Evolutionary conservation across 2,888 invertebrate genomes (phyloP), one percentile per base, ranked within the genome.

Genomic region (Chloromyia formosa): DNA sequence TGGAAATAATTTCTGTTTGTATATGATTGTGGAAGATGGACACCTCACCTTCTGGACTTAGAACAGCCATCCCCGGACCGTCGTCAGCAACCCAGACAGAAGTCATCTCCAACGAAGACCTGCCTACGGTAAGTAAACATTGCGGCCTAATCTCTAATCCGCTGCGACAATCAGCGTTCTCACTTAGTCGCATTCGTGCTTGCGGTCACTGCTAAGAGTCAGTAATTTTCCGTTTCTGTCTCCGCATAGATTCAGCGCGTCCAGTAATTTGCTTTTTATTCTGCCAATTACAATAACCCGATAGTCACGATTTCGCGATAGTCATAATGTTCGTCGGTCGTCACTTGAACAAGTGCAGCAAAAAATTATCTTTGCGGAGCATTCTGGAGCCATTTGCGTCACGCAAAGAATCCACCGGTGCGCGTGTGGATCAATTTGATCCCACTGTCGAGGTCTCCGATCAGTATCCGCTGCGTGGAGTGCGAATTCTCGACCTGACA

Each of bases 401-500:
- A 35, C 27, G 27, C 16, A 64, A 5, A 64, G 10, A 27, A 0
- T 35, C n/a, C 12, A n/a, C 54, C 49, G 22, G 22, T 49, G 23
- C 5, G 23, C 18, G 18, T 35, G 53, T 23, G n/a, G 27, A 23
- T 20, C 4, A 10, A 23, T 22, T 49, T 22, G 12, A 53, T 22
- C 49, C 20, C 0, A 68, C 60, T 2, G 27, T 35, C 1, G 16
- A 61, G 12, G 68, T 69, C n/a, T 54, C 22, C 10, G 77, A 81
- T 74, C 81, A 79, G 75, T 90, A 91, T 75, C 91, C 94, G 18
- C 84, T 95, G 56, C 86, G 87, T 74, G 93, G 92, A 75, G 86
- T 95, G 49, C 89, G 91, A 80, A 88, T 95, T 14, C 84, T 96
- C 76, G 95, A 96, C 86, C 83, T 95, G 77, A 93, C 94, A 5